A percentile compares a stretch with the other conserved stretches of the same genome.
These are phyloP conservation scores for Protonibea diacanthus DNA, from an alignment of 2,797 vertebrate species.

Conservation along the genomic window DNA sequence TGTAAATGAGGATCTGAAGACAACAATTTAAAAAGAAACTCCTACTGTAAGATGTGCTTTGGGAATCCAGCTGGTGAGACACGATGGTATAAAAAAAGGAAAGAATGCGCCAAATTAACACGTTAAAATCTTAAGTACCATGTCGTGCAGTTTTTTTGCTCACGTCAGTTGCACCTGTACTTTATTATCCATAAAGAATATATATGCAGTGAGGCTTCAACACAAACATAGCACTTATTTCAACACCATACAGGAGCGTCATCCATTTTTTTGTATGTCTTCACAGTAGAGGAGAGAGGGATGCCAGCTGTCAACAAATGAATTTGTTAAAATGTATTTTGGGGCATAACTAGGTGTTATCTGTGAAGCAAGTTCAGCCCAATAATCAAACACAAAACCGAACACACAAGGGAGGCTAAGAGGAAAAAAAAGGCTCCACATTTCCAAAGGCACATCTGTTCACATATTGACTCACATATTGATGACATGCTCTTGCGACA, in stretches of 20 bases:
- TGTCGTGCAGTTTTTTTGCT: not conserved
- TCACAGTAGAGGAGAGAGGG: too few species aligned
- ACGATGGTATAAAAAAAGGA: not conserved
- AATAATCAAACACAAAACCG: not conserved
- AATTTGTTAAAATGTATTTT: not conserved
- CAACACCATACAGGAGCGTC: not conserved
- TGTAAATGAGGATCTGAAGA: constrained; percentile 60
- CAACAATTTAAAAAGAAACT: constrained; percentile 44
- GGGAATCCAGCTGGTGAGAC: constrained; percentile 22
- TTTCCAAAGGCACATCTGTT: constrained; percentile 35
- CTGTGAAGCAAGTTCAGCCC: not conserved
- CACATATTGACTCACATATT: constrained; percentile 55
- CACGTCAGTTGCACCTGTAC: not conserved
- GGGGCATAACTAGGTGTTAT: not conserved
- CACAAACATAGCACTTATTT: not conserved
- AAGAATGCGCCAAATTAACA: not conserved
- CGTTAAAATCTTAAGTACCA: not conserved
- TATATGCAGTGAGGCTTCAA: not conserved
- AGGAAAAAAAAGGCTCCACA: constrained; percentile 1
- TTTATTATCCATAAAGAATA: not conserved
- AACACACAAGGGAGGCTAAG: not conserved
- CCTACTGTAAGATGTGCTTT: not conserved
- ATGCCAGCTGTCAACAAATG: too few species aligned
- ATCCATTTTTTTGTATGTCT: not conserved
- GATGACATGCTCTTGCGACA: constrained; percentile 47